phyloP scores from a whole-genome alignment of 2,113 vertebrate species.

The Eurystomus gularis region DNA sequence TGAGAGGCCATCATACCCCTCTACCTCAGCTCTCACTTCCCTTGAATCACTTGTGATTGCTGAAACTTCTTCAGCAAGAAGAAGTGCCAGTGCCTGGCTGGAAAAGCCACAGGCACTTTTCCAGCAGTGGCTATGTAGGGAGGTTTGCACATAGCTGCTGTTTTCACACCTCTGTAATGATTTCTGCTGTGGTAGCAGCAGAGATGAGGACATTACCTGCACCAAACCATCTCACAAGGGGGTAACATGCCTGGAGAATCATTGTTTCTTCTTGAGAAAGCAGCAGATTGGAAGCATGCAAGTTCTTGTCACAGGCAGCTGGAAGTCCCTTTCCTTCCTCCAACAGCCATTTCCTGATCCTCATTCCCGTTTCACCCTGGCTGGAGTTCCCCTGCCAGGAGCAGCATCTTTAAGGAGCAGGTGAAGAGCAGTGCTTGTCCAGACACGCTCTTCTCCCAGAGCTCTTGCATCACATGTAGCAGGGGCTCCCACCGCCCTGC shows the following conservation, averaged over 20 bases:
- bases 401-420: background rate
- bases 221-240: background rate
- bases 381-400: background rate
- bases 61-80: background rate
- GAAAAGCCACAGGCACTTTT: background rate
- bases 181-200: background rate
- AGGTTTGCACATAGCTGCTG: background rate
- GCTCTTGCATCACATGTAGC: background rate
- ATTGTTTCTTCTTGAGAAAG: background rate
- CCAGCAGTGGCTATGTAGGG: background rate
- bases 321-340: background rate
- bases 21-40: background rate
- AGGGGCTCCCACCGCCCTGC: background rate
- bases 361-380: background rate
- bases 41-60: background rate
- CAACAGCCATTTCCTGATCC: accelerated
- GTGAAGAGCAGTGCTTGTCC: background rate
- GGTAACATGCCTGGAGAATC: accelerated
- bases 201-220: background rate
- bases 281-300: background rate
- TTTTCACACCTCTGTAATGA: background rate
- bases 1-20: background rate
- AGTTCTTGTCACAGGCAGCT: background rate
- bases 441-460: accelerated
- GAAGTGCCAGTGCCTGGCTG: too few relatives aligned